Conservation (phyloP, 2,888 invertebrate species). For the Blastobasis lacticolella region DNA sequence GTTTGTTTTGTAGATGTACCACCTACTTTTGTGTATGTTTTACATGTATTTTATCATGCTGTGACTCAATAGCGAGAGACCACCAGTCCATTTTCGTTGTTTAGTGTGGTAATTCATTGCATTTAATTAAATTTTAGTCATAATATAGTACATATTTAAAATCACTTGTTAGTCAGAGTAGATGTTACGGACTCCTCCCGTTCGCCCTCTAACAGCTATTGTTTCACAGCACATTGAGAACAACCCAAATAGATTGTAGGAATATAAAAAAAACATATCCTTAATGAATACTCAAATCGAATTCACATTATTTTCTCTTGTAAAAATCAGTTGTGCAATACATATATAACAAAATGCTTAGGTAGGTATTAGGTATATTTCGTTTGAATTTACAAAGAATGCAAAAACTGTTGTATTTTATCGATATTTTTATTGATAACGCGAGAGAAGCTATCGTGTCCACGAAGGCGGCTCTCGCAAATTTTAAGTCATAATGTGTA, state of each 20-base stretch:
- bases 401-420: slow-evolving; percentile 71
- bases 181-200: slow-evolving; percentile 29
- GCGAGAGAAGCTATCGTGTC: slow-evolving; percentile 36
- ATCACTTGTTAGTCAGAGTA: slow-evolving; percentile 42
- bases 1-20: slow-evolving; percentile 59
- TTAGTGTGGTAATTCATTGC: slow-evolving; percentile 48
- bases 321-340: slow-evolving; percentile 70
- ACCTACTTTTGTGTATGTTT: slow-evolving; percentile 56
- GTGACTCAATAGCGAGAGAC: slow-evolving; percentile 64
- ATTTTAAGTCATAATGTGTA: slow-evolving; percentile 69
- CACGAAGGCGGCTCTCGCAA: slow-evolving; percentile 35
- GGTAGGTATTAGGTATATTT: slow-evolving; percentile 69
- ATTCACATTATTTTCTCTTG: slow-evolving; percentile 54
- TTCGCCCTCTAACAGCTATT: slow-evolving; percentile 53
- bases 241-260: slow-evolving; percentile 62
- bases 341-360: slow-evolving; percentile 66
- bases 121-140: slow-evolving; percentile 61
- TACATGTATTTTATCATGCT: slow-evolving; percentile 50
- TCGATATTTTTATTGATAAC: slow-evolving; percentile 65
- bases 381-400: slow-evolving; percentile 68
- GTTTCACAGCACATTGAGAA: slow-evolving; percentile 48
- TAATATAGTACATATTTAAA: slow-evolving; percentile 45
- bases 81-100: slow-evolving; percentile 33
- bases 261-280: slow-evolving; percentile 66
- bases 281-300: slow-evolving; percentile 68